Base-by-base conservation (phyloP, 2,888 invertebrate genomes). In the Agrotis clavis region DNA sequence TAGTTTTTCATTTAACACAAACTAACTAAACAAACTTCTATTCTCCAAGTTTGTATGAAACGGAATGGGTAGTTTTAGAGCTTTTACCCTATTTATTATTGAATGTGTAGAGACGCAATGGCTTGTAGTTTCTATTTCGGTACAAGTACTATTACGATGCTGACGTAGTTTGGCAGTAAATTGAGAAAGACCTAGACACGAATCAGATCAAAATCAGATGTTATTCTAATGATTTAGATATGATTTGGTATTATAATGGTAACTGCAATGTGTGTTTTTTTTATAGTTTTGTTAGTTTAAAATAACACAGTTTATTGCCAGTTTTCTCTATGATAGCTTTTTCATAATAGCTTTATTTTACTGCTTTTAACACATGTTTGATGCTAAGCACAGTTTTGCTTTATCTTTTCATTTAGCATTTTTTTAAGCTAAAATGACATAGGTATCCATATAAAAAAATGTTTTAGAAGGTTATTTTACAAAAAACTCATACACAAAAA, bases 111-210 rank as follows among this genome's bases (percentile, higher is more conserved):
- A 67, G 72, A 62, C 62, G 48, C 59, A 67, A 71, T 69, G 68
- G 70, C 56, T 71, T 56, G 67, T 53, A 21, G 63, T 41, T 77
- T 77, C 84, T 85, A 84, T 85, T 85, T 85, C 35, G 4, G 75
- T 67, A 25, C 62, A 30, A 71, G 53, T 53, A 67, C 71, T 67
- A 72, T 72, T 72, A 77, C 64, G 73, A 57, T 54, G 51, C 53
- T 86, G 82, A 82, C 86, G 77, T 83, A 80, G 18, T 11, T 83
- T 83, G 79, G 79, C 79, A 77, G 61, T 81, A 75, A 54, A 65
- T 69, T 47, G 71, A 76, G 73, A 68, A n/a, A 71, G 74, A 77
- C 60, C 69, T 79, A 74, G 67, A 79, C 66, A 64, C 48, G 18
- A 71, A 79, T 76, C n/a, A 7, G 35, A 35, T 35, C 35, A 7